These are phyloP conservation scores for Monomorium pharaonis DNA, from an alignment of 1,140 invertebrate species.

Conservation along the genomic window DNA sequence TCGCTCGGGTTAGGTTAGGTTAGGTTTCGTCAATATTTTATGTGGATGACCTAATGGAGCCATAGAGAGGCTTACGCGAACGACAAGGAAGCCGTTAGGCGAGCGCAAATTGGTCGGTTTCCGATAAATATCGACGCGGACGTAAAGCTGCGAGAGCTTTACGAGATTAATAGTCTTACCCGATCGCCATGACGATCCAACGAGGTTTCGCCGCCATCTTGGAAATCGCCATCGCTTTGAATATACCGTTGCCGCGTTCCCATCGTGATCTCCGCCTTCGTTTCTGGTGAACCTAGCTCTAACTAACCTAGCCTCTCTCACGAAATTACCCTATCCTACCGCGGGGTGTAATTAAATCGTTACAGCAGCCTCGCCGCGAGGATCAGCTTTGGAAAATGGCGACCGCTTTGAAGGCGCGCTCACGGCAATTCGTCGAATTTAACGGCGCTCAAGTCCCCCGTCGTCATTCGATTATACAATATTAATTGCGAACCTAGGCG, in stretches of 20 bases:
- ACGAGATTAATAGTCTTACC: slow-evolving; percentile 42
- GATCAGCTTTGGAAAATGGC: slow-evolving; percentile 34
- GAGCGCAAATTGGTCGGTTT: slow-evolving; percentile 50
- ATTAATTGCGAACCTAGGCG: slow-evolving; percentile 48
- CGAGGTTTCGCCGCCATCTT: slow-evolving; percentile 18
- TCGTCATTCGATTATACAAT: slow-evolving; percentile 46
- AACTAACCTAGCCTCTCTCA: slow-evolving; percentile 4
- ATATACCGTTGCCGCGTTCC: not conserved
- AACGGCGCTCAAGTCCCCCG: slow-evolving; percentile 25
- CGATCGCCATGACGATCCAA: not conserved
- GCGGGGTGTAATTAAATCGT: slow-evolving; percentile 49
- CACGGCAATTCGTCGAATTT: slow-evolving; percentile 40
- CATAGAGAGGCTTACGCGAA: slow-evolving; percentile 26
- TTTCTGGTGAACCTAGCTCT: not conserved
- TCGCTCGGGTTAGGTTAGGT: slow-evolving; percentile 19
- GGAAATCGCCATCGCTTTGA: not conserved
- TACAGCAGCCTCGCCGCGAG: slow-evolving; percentile 44
- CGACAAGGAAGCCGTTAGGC: slow-evolving; percentile 32
- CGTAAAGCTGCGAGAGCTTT: slow-evolving; percentile 49
- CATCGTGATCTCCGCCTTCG: not conserved
- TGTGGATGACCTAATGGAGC: slow-evolving; percentile 8
- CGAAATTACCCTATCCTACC: slow-evolving; percentile 28
- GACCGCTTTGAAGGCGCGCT: slow-evolving; percentile 37
- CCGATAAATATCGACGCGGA: slow-evolving; percentile 46
- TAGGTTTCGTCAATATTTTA: slow-evolving; percentile 49